Percentiles rank a stretch among this genome's conserved stretches.
These are phyloP conservation scores for Hystrix brachyura DNA, from an alignment of 2,113 vertebrate species.

Conservation along the genomic window DNA sequence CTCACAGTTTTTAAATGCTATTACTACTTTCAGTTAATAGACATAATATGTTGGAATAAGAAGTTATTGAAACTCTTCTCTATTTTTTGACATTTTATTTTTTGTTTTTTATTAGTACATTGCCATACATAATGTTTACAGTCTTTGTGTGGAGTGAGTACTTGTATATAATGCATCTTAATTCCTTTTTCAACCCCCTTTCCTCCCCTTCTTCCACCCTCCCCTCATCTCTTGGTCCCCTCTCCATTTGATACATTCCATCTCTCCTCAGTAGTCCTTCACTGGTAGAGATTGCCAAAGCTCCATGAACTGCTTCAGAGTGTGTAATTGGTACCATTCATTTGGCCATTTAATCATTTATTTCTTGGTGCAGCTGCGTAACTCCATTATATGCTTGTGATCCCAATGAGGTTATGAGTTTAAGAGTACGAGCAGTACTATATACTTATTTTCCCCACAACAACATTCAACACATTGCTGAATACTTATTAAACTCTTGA, in stretches of 20 bases:
- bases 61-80: neutral
- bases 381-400: neutral
- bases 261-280: slow-evolving; percentile 4
- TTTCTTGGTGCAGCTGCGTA: neutral
- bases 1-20: neutral
- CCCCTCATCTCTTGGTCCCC: neutral
- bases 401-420: slow-evolving; percentile 14
- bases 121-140: neutral
- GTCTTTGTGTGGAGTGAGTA: neutral
- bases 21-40: neutral
- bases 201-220: neutral
- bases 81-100: neutral
- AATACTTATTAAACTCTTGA: neutral
- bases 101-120: neutral
- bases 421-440: neutral
- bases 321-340: neutral
- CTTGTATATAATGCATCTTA: too few relatives aligned
- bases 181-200: neutral
- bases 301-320: neutral
- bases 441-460: neutral
- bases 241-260: neutral
- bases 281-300: neutral
- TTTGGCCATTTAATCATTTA: neutral
- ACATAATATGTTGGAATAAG: slow-evolving; percentile 41
- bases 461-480: neutral